Conservation (phyloP, 2,113 vertebrate genomes). For the Bungarus multicinctus region DNA sequence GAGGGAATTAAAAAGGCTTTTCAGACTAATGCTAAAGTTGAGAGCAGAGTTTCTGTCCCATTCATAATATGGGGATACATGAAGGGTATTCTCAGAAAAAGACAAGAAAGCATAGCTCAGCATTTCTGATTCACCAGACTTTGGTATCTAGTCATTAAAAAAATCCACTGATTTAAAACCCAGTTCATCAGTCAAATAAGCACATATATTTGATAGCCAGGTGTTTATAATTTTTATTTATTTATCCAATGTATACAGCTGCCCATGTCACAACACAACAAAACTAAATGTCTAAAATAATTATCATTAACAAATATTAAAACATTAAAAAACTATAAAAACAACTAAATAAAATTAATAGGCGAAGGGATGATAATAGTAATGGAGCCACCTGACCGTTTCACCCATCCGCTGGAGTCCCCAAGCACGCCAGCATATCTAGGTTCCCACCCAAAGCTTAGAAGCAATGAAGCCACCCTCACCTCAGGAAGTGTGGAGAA, state of each 20-base stretch:
- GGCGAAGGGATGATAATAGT: neutral
- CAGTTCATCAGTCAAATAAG: neutral
- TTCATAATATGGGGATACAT: neutral
- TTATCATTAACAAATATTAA: neutral
- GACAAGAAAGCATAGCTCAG: neutral
- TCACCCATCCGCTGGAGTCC: neutral
- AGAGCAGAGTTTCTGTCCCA: neutral
- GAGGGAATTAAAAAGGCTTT: neutral
- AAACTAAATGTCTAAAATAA: neutral
- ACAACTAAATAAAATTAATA: neutral
- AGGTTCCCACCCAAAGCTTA: neutral
- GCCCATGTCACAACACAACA: neutral
- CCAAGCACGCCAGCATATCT: neutral
- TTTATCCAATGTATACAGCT: too few species aligned
- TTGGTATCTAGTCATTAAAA: too few species aligned
- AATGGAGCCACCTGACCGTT: neutral
- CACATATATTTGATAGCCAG: neutral
- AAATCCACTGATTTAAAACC: neutral
- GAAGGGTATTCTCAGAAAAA: neutral
- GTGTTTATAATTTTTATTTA: neutral
- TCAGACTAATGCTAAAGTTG: neutral
- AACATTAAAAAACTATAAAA: neutral
- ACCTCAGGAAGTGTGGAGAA: neutral
- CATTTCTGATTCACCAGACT: neutral
- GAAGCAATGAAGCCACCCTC: too few species aligned